A percentile compares a stretch with the other conserved stretches of the same genome.
These are phyloP conservation scores for Vannuccia rotundouncinata DNA, from an alignment of 2,888 invertebrate species.

Conservation along the genomic window DNA sequence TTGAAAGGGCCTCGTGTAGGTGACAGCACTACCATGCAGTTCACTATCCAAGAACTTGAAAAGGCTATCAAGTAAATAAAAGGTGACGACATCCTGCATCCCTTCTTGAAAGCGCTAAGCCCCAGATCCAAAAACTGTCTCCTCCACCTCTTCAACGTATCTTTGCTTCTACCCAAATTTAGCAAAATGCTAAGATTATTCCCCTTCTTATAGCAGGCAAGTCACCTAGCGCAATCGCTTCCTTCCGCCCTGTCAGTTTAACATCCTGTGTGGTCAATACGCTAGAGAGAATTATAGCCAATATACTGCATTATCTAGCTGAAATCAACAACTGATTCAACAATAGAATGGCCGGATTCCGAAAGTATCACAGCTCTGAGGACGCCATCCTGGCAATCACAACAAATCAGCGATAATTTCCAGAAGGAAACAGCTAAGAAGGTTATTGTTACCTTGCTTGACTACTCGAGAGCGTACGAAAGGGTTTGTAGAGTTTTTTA, in stretches of 20 bases:
- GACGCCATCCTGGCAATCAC: background rate
- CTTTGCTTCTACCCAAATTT: background rate
- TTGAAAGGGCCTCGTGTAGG: background rate
- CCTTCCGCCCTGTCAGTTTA: slow-evolving; percentile 8
- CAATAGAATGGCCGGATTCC: background rate
- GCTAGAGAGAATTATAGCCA: slow-evolving; percentile 1
- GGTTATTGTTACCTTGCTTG: background rate
- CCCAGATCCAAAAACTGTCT: background rate
- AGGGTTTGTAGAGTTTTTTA: background rate
- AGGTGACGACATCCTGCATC: background rate
- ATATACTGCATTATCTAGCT: background rate
- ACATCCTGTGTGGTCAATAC: slow-evolving; percentile 1
- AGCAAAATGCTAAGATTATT: background rate
- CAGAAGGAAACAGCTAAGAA: background rate
- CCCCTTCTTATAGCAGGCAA: background rate
- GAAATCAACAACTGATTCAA: background rate
- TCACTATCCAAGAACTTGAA: background rate
- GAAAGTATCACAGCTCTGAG: background rate
- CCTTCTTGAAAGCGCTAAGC: background rate
- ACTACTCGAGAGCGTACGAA: background rate
- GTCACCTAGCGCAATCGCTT: background rate
- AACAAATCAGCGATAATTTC: background rate
- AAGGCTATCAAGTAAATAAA: background rate
- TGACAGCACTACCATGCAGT: background rate
- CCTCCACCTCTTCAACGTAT: background rate